phyloP scores from a whole-genome alignment of 2,888 invertebrate genomes.

The Melinopterus prodromus region DNA sequence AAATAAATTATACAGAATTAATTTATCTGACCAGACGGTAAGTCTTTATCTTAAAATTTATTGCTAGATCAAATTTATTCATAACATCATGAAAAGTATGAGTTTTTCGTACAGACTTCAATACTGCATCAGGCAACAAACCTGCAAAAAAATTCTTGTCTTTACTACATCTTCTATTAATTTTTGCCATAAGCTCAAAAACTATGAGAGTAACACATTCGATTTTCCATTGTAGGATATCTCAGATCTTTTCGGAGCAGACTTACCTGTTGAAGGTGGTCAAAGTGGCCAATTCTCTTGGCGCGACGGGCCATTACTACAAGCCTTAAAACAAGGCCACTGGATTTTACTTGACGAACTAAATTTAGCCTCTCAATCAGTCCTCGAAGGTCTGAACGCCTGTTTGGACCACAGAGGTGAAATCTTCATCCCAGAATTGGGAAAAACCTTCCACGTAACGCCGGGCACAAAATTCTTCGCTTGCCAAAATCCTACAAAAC shows the following conservation, averaged over 20 bases:
- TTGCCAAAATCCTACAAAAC: conserved; percentile 95
- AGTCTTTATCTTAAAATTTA: conserved; percentile 50
- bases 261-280: conserved; percentile 92
- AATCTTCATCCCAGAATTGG: conserved; percentile 94
- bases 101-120: too few species aligned
- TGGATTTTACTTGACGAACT: conserved; percentile 99
- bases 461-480: conserved; percentile 89
- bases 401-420: conserved; percentile 98
- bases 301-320: conserved; percentile 95
- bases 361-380: conserved; percentile 98
- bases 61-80: too few species aligned
- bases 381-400: conserved; percentile 97
- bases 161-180: too few species aligned
- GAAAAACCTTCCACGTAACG: conserved; percentile 82
- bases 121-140: too few species aligned
- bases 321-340: conserved; percentile 89
- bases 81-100: too few species aligned
- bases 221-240: conserved; percentile 73
- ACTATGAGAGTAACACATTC: neutral
- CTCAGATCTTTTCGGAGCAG: conserved; percentile 97
- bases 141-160: too few species aligned
- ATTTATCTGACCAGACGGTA: conserved; percentile 98
- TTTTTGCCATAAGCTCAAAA: neutral
- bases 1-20: conserved; percentile 88
- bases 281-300: conserved; percentile 89